Evolutionary conservation across 2,113 vertebrate genomes (phyloP), one percentile per base, ranked within the genome.

Genomic region (Amblyopsis rosae): DNA sequence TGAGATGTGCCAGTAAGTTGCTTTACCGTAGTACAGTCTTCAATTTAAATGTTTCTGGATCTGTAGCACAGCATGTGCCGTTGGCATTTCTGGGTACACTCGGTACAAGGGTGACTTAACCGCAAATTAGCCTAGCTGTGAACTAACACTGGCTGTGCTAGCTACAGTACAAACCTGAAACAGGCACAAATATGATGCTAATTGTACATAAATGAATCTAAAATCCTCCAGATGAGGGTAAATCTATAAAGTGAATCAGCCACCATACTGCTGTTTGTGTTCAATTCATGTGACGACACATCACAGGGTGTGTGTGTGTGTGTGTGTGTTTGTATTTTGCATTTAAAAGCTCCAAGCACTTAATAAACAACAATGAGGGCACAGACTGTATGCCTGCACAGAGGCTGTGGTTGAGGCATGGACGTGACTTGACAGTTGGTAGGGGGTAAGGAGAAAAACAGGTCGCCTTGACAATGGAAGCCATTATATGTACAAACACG

Each of bases 1-100:
- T 82, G 65, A 87, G 86, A 86, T 90, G 85, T 86, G 80, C 62
- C 73, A 77, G 69, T 84, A 88, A 91, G 91, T 79, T 90, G 90
- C 87, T 92, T 92, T 90, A 72, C 77, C 77, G 69, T 72, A 61
- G 69, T 41, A 69, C 79, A 75, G 83, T 73, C 79, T 72, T 12
- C 0, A 69, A 65, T 72, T 69, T 72, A 75, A 84, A 79, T 33
- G 73, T 70, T 77, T 84, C 69, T 72, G 61, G 65, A 80, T 72
- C 76, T 49, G 59, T 33, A 72, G 65, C 84, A 61, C 59, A 47
- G 69, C 62, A 65, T 63, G 72, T 66, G 80, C 48, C 17, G 19
- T 1, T 73, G 72, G 76, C 76, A 76, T 81, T 69, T 60, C 77
- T 35, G 70, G 1, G 73, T 58, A 80, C 72, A 65, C 77, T 16